phyloP scores from a whole-genome alignment of 2,888 invertebrate species.

The Poecilobothrus nobilitatus region DNA sequence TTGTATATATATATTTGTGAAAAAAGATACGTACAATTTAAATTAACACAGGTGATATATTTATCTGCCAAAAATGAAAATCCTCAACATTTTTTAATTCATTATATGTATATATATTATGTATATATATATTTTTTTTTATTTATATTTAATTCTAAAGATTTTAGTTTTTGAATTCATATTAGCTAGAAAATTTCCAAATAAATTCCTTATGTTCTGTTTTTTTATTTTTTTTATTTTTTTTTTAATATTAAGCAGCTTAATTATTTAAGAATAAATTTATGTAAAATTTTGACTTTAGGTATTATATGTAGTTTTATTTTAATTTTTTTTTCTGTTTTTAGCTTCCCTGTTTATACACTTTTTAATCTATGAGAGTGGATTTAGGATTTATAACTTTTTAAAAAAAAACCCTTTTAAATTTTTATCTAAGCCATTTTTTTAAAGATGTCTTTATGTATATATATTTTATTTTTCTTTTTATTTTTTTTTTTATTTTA shows the following conservation, averaged over 20 bases:
- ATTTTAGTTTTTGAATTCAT: neutral
- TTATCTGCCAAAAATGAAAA: neutral
- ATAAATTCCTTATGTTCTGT: neutral
- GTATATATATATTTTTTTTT: neutral
- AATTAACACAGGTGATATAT: neutral
- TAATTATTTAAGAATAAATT: conserved; percentile 2
- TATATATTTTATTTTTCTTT: no score
- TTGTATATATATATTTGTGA: neutral
- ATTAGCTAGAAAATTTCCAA: conserved; percentile 3
- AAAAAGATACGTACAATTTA: neutral
- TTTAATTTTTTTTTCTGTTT: neutral
- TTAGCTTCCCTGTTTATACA: neutral
- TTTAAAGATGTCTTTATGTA: no score
- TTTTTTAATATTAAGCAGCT: neutral
- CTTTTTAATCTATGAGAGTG: neutral
- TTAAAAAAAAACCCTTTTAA: neutral
- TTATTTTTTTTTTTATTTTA: no score
- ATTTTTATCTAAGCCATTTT: neutral
- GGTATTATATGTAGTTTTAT: no score
- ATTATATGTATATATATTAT: neutral
- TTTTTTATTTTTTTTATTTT: neutral
- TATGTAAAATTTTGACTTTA: neutral
- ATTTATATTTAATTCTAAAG: neutral
- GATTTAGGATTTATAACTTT: neutral
- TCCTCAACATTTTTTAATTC: conserved; percentile 6